These are phyloP conservation scores for Lagenorhynchus albirostris DNA, from an alignment of 2,113 vertebrate species.

Conservation along the genomic window DNA sequence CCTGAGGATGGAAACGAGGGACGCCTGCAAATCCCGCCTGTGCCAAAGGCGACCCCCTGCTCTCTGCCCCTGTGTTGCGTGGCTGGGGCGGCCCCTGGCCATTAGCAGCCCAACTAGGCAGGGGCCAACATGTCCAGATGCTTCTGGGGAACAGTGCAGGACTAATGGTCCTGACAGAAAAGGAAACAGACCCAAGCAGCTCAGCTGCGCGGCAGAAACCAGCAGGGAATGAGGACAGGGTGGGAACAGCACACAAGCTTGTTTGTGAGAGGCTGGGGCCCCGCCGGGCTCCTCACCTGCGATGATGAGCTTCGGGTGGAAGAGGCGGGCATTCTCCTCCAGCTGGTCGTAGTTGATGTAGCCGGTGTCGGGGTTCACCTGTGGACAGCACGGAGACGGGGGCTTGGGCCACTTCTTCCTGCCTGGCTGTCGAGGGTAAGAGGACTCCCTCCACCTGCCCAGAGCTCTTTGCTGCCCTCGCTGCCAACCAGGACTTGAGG, in stretches of 20 bases:
- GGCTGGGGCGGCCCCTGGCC: too few relatives aligned
- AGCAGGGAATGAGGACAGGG: neutral
- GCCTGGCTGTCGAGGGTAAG: fast-evolving
- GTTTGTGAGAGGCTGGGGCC: neutral
- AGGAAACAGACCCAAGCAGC: neutral
- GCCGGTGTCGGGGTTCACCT: slow-evolving; percentile 95
- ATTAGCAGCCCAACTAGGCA: too few relatives aligned
- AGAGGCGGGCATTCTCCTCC: slow-evolving; percentile 92
- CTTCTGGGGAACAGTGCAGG: neutral
- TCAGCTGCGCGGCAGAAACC: neutral
- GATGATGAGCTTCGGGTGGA: slow-evolving; percentile 95
- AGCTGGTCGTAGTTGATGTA: slow-evolving; percentile 93
- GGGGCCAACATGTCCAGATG: neutral
- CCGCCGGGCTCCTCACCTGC: slow-evolving; percentile 84
- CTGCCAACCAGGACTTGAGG: neutral
- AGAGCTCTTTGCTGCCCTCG: neutral
- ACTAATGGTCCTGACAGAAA: neutral
- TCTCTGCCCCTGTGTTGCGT: neutral
- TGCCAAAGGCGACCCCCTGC: neutral
- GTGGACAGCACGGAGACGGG: neutral
- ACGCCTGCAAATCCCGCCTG: neutral
- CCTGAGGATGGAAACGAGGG: neutral
- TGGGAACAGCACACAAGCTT: neutral
- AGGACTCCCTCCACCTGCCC: neutral
- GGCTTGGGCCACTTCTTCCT: neutral